Base-by-base conservation (phyloP, 2,888 invertebrate genomes). In the Adela reaumurella region DNA sequence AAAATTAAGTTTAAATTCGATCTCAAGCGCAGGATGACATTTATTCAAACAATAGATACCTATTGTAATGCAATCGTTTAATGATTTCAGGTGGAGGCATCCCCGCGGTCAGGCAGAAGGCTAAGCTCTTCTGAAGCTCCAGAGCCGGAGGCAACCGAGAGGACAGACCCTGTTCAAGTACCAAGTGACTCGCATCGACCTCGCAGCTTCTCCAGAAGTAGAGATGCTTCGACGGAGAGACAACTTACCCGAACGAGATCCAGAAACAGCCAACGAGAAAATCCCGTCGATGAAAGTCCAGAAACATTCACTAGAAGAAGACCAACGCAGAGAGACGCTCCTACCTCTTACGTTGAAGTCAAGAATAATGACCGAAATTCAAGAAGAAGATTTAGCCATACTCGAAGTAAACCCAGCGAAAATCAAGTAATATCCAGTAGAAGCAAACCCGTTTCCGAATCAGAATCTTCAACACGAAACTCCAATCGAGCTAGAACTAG, bases 71-170 rank as follows among this genome's bases (percentile, higher is more conserved):
- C 17, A 17, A 43, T 43, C 29, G 43, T 52, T 49, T 45, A 46
- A 51, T 50, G 35, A 49, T 71, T 70, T 3, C 72, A 78, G 78
- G 70, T 59, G 52, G 71, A 74, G 58, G 65, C 67, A 53, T 60
- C 58, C 16, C 54, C 62, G 45, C 63, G 74, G 53, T 60, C 58
- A 49, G 63, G 70, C 53, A 67, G 73, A 59, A 65, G 74, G 58
- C 59, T 65, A 50, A 56, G 63, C 58, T 55, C 57, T 49, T 59
- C 61, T 53, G 54, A 62, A 53, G 59, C 59, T 52, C 53, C 61
- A 28, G 69, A 69, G 20, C 56, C 51, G 2, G 42, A 42, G 5
- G 20, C 6, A 3, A 14, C 14, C 6, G 35, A 35, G 35, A 8
- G 35, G 3, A 35, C 14, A 35, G 35, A 14, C 35, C n/a, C 35